Conservation (phyloP, 1,140 invertebrate genomes). For the Cyrtorhinus lividipennis region DNA sequence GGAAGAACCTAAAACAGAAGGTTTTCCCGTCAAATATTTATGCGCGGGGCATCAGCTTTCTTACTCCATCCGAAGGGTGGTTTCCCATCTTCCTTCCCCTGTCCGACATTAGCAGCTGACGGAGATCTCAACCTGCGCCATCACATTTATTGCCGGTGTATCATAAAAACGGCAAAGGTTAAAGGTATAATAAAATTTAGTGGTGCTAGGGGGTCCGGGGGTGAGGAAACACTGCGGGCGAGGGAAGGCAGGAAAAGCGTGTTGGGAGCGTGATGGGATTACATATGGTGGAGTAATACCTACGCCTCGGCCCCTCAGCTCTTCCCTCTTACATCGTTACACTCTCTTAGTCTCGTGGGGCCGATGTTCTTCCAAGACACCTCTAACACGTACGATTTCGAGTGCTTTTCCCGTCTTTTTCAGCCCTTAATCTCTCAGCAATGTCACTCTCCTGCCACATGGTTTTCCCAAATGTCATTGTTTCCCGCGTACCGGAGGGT, state of each 20-base stretch:
- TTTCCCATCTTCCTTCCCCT: neutral
- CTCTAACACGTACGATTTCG: neutral
- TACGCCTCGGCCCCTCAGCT: neutral
- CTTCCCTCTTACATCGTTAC: conserved; percentile 10
- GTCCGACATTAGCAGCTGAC: conserved; percentile 3
- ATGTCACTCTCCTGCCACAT: no score
- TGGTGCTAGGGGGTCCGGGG: neutral
- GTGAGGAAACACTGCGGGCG: no score
- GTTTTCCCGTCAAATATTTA: neutral
- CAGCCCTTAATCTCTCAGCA: neutral
- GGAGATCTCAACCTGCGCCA: conserved; percentile 8
- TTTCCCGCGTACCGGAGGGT: no score
- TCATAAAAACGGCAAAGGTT: conserved; percentile 13
- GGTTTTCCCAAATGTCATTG: no score
- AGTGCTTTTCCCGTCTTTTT: neutral
- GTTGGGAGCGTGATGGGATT: conserved; percentile 13
- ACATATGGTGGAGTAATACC: conserved; percentile 16
- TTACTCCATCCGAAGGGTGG: neutral
- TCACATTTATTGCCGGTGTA: conserved; percentile 12
- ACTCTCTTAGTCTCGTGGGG: neutral
- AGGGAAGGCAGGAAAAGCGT: neutral
- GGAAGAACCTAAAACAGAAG: neutral
- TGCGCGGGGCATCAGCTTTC: neutral
- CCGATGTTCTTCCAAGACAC: conserved; percentile 1
- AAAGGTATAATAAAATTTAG: conserved; percentile 15